A percentile compares a stretch with the other conserved stretches of the same genome.
Evolutionary conservation across 2,113 vertebrate genomes (phyloP).

Genomic region (Erinaceus europaeus): DNA sequence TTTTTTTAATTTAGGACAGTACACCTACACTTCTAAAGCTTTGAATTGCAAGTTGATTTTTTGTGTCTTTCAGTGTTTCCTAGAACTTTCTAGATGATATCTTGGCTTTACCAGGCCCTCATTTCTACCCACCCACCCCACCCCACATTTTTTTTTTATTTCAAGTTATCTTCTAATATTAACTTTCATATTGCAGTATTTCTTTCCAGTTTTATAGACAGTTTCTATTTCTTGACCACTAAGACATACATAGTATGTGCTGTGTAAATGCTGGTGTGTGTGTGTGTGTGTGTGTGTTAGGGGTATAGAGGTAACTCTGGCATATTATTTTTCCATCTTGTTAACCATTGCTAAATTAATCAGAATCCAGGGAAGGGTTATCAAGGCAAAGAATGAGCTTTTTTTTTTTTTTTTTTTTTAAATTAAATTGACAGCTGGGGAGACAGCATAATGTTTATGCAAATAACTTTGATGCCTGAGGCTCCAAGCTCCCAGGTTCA

Average conservation of each 20-base stretch:
- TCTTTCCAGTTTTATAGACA: not conserved
- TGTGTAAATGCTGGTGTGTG: not conserved
- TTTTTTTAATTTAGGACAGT: too few relatives aligned
- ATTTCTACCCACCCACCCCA: too few relatives aligned
- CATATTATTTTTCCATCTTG: not conserved
- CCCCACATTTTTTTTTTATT: too few relatives aligned
- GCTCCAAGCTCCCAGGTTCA: too few relatives aligned
- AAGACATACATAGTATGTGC: not conserved
- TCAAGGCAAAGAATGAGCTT: too few relatives aligned
- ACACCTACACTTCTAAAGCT: not conserved
- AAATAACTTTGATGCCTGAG: too few relatives aligned
- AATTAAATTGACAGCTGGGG: too few relatives aligned
- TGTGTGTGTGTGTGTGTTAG: too few relatives aligned
- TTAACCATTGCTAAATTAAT: not conserved
- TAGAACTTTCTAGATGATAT: too few relatives aligned
- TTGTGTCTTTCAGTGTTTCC: accelerated
- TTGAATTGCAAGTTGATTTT: not conserved
- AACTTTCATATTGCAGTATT: not conserved
- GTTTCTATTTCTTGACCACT: not conserved
- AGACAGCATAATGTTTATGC: too few relatives aligned
- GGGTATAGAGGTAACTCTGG: not conserved
- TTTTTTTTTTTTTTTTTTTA: too few relatives aligned
- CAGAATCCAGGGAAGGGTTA: not conserved
- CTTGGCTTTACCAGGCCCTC: too few relatives aligned
- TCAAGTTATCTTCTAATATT: not conserved